Evolutionary conservation across 2,888 invertebrate genomes (phyloP), one percentile per base, ranked within the genome.

Genomic region (Biston stratarius): DNA sequence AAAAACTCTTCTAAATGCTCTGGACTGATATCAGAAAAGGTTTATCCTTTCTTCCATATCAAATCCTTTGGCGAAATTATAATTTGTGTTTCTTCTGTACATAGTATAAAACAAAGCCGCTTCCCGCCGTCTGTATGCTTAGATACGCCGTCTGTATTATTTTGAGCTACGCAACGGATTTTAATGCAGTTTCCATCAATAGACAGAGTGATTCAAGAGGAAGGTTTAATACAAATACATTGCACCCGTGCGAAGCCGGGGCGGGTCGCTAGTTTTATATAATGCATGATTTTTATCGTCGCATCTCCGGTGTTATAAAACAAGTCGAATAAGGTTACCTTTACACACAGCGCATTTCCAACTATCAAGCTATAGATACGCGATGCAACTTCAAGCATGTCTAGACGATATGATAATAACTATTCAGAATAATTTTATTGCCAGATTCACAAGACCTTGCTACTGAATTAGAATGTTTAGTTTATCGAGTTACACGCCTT

Each of bases 341-440:
- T 0, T 6, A 6, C 9, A 11, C 11, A 12, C 12, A 11, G 11
- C 44, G 11, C 0, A 44, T n/a, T 44, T 12, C 44, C 12, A 5
- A 14, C n/a, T 45, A 10, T 24, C 48, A 9, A 49, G 33, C 40
- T 57, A 47, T 24, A 55, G 40, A 2, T 48, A 60, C 51, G 48
- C 55, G 36, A 61, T 71, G 63, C 59, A 65, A 57, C 52, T 60
- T 52, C 57, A 49, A 64, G 49, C 56, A 51, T 55, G 70, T 73
- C 71, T 73, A 75, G 73, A 75, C 75, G 48, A 67, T 73, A 70
- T 53, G 61, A 70, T 64, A 63, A 66, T 61, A 63, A 53, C 53
- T 47, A 64, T 73, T 52, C 67, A 67, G 67, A 69, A 76, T 74
- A 76, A 78, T 78, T 76, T 76, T 74, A 81, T 74, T 65, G 70